Evolutionary conservation across 2,113 vertebrate species (phyloP).

Genomic region (Actenoides lindsayi): DNA sequence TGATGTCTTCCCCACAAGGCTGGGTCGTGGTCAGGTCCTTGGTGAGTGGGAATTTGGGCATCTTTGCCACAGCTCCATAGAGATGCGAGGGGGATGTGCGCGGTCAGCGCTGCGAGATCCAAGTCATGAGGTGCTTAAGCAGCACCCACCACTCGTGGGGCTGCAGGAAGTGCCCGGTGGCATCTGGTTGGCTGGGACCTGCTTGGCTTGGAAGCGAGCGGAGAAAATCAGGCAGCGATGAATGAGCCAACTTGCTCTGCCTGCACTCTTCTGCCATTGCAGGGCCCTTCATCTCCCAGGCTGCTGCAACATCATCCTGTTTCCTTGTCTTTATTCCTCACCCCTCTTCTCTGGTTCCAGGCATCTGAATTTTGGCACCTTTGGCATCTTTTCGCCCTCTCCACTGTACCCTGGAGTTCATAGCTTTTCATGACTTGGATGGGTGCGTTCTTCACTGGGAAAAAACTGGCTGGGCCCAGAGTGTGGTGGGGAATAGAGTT

Average conservation of each 20-base stretch:
- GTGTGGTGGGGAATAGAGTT: neutral
- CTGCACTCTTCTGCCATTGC: neutral
- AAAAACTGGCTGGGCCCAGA: neutral
- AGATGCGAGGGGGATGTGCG: neutral
- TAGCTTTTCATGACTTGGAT: neutral
- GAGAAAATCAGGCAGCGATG: neutral
- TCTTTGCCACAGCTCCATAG: neutral
- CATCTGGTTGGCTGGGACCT: neutral
- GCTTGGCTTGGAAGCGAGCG: neutral
- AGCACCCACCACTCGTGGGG: neutral
- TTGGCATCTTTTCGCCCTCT: neutral
- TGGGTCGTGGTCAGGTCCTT: neutral
- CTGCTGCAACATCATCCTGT: neutral
- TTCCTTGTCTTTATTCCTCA: neutral
- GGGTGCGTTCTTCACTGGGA: too few relatives aligned
- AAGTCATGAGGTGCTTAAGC: fast-evolving
- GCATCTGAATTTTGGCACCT: fast-evolving
- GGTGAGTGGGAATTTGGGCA: neutral
- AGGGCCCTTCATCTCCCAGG: neutral
- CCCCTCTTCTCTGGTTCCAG: neutral
- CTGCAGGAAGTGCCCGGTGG: neutral
- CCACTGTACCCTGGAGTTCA: neutral
- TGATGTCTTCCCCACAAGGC: fast-evolving
- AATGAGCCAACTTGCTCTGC: neutral
- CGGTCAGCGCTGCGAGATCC: neutral